These are phyloP conservation scores for Sciurus niger DNA, from an alignment of 2,113 vertebrate genomes.

Conservation along the genomic window DNA sequence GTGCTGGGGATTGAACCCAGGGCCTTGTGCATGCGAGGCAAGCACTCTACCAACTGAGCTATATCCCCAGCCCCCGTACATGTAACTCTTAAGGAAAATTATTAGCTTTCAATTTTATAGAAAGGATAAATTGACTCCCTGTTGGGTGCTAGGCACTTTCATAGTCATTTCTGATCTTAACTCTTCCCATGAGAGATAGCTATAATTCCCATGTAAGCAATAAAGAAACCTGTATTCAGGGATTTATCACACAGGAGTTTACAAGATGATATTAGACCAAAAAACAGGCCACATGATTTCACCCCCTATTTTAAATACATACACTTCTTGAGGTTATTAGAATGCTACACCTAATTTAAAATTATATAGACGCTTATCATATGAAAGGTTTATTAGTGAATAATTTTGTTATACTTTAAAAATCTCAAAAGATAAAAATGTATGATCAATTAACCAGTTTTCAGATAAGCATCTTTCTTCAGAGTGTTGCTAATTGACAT, in stretches of 20 bases:
- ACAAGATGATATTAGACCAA: neutral
- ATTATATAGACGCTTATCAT: neutral
- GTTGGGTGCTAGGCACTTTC: neutral
- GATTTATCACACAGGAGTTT: neutral
- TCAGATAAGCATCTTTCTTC: neutral
- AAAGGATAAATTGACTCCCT: neutral
- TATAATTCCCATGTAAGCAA: neutral
- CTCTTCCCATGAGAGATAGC: neutral
- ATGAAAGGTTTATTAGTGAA: neutral
- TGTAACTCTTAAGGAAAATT: neutral
- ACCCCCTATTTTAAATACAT: neutral
- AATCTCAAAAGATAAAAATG: neutral
- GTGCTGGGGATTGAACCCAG: too few species aligned
- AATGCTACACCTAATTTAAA: neutral
- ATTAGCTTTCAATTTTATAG: neutral
- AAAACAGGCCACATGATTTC: neutral
- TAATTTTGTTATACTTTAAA: neutral
- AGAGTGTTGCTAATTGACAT: conserved; percentile 7
- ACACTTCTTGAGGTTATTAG: neutral
- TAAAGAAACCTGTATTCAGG: neutral
- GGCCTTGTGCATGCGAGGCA: too few species aligned
- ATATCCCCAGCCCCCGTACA: too few species aligned
- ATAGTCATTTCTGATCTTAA: conserved; percentile 1
- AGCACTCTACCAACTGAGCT: too few species aligned
- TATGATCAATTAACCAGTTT: conserved; percentile 29